phyloP scores from a whole-genome alignment of 2,797 vertebrate species.

The Alcedo atthis region DNA sequence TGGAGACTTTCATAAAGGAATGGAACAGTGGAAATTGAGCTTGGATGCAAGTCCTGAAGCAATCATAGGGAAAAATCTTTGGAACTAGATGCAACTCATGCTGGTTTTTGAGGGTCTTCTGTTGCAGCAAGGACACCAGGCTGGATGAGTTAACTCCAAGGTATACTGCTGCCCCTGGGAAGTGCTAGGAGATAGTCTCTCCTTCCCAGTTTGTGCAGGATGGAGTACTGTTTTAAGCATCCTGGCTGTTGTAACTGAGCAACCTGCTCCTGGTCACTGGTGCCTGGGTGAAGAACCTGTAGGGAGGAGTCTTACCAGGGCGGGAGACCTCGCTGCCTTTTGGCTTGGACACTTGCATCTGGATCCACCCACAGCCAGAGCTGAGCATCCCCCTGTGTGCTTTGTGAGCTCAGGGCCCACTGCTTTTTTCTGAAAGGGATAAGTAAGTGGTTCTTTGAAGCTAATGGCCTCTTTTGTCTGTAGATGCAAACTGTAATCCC shows the following conservation, averaged over 20 bases:
- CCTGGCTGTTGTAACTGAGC: not conserved
- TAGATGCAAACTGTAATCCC: not conserved
- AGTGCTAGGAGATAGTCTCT: not conserved
- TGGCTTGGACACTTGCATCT: rapidly evolving
- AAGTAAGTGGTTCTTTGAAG: not conserved
- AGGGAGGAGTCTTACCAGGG: not conserved
- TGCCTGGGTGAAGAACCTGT: not conserved
- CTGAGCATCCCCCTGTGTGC: rapidly evolving
- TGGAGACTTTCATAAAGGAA: not conserved
- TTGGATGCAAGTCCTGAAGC: not conserved
- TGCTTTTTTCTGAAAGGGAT: not conserved
- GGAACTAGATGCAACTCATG: not conserved
- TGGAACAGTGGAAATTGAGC: not conserved
- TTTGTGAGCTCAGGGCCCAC: not conserved
- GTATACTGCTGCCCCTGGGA: not conserved
- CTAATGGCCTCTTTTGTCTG: not conserved
- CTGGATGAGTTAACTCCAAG: not conserved
- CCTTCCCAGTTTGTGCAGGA: not conserved
- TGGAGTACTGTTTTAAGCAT: not conserved
- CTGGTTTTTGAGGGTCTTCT: not conserved
- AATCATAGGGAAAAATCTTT: not conserved
- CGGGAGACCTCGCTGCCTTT: not conserved
- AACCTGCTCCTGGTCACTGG: not conserved
- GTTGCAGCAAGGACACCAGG: not conserved
- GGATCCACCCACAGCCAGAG: not conserved